Evolutionary conservation across 2,888 invertebrate genomes (phyloP).

Genomic region (Eurytoma californica): DNA sequence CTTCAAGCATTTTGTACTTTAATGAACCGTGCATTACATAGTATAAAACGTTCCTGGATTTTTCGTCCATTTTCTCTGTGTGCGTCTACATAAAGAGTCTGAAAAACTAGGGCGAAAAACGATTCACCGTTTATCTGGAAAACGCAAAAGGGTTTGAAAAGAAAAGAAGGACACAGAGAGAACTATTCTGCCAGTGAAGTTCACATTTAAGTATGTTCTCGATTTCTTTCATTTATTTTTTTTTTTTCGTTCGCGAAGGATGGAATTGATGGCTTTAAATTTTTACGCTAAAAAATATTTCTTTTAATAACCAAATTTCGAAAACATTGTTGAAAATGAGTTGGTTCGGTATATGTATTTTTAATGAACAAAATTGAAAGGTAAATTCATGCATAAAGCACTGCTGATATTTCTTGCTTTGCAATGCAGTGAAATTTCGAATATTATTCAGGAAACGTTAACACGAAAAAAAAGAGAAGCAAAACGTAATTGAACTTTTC

Average conservation of each 20-base stretch:
- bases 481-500: no score
- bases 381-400: no score
- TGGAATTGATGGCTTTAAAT: no score
- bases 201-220: slow-evolving; percentile 1
- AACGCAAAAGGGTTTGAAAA: slow-evolving; percentile 7
- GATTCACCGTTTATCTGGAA: slow-evolving; percentile 24
- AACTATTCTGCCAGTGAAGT: slow-evolving; percentile 6
- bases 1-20: neutral
- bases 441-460: no score
- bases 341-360: no score
- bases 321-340: no score
- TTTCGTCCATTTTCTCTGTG: slow-evolving; percentile 19
- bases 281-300: no score
- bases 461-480: no score
- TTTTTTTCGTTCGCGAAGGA: neutral
- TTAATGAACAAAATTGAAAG: no score
- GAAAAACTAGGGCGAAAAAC: neutral
- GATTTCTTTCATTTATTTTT: neutral
- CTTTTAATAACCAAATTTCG: no score
- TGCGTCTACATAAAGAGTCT: neutral
- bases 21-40: slow-evolving; percentile 14
- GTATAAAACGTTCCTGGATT: slow-evolving; percentile 17
- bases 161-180: neutral
- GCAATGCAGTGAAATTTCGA: no score
- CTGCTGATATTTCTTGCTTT: no score